phyloP scores from a whole-genome alignment of 2,888 invertebrate genomes.

The Lottia gigantea region DNA sequence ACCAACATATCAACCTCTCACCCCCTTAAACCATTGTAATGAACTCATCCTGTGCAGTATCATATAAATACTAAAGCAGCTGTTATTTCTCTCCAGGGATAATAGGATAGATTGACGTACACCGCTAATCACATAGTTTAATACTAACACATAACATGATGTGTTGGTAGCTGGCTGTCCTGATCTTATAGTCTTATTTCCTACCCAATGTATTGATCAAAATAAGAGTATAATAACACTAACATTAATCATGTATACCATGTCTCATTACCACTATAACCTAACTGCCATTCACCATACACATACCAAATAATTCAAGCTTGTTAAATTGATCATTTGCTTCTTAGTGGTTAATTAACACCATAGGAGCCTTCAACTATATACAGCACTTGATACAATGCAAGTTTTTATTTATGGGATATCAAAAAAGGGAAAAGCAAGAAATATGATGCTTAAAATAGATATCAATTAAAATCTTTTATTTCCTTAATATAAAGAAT shows the following conservation, averaged over 20 bases:
- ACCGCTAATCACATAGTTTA: conserved; percentile 28
- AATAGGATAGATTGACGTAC: conserved; percentile 27
- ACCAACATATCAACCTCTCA: conserved; percentile 16
- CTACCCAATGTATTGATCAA: conserved; percentile 4
- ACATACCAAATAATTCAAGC: background rate
- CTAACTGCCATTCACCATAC: background rate
- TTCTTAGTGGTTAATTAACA: conserved; percentile 1
- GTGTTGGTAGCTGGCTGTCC: background rate
- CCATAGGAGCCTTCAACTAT: background rate
- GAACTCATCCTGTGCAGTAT: conserved; percentile 21
- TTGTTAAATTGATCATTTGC: background rate
- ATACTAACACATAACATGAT: conserved; percentile 23
- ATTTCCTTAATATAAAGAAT: no score
- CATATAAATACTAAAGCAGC: conserved; percentile 23
- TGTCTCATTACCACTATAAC: background rate
- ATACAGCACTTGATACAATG: background rate
- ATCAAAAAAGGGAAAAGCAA: background rate
- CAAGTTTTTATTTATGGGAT: no score
- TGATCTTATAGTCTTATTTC: background rate
- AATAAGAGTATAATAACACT: background rate
- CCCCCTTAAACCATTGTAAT: conserved; percentile 18
- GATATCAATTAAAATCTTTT: background rate
- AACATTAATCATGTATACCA: background rate
- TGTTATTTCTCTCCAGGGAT: conserved; percentile 27
- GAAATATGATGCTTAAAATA: background rate